Conservation (phyloP, 2,797 vertebrate genomes). For the Artibeus lituratus region DNA sequence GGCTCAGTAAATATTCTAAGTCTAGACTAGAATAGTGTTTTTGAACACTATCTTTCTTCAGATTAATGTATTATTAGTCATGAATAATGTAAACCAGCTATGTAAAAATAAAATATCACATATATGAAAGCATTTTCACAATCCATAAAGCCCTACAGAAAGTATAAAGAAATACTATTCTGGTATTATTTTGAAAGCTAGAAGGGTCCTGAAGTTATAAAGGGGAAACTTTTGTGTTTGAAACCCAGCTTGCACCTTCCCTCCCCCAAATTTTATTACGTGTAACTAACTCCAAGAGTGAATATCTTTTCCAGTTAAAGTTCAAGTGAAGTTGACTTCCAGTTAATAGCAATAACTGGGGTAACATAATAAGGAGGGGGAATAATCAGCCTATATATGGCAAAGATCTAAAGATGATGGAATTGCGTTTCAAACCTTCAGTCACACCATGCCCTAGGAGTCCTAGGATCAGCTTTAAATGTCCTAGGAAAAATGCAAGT, state of each 20-base stretch:
- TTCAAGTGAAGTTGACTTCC: conserved; percentile 32
- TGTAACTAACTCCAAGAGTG: not conserved
- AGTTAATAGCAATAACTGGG: not conserved
- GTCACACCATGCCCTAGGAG: not conserved
- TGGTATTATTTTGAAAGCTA: conserved; percentile 27
- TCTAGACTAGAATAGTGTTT: not conserved
- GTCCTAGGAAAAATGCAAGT: not conserved
- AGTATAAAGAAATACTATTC: conserved; percentile 4
- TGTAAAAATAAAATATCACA: conserved; percentile 22
- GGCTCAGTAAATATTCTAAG: not conserved
- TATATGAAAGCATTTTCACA: conserved; percentile 6
- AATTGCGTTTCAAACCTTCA: not conserved
- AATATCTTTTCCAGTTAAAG: not conserved
- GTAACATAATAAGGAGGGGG: not conserved
- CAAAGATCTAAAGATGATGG: conserved; percentile 27
- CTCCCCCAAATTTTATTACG: not conserved
- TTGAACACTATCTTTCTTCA: conserved; percentile 19
- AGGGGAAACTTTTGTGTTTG: conserved; percentile 27
- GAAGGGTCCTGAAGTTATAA: not conserved
- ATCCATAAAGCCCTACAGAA: not conserved
- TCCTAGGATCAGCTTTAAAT: conserved; percentile 3
- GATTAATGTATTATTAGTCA: conserved; percentile 25
- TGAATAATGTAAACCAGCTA: conserved; percentile 6
- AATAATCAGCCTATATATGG: not conserved
- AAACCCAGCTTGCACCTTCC: conserved; percentile 13